Evolutionary conservation across 2,113 vertebrate species (phyloP).

Genomic region (Elephas maximus): DNA sequence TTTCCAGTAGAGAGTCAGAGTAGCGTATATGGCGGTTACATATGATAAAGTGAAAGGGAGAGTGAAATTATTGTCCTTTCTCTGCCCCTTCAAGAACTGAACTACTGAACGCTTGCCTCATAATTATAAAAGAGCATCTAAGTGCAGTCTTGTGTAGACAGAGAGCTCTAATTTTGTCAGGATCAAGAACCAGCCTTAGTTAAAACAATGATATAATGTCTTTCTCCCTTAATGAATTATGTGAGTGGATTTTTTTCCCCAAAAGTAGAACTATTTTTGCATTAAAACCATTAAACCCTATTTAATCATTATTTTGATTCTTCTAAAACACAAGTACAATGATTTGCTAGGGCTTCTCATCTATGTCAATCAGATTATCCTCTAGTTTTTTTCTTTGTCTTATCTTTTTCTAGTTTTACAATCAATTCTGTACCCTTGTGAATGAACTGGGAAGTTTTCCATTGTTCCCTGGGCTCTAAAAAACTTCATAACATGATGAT

Average conservation of each 20-base stretch:
- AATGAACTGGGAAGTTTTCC: background rate
- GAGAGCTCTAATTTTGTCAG: constrained; percentile 2
- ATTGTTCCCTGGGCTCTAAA: background rate
- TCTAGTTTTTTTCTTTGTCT: background rate
- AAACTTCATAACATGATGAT: background rate
- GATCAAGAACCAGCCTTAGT: background rate
- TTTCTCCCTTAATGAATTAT: background rate
- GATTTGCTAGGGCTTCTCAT: background rate
- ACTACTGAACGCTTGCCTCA: background rate
- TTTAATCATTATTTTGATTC: background rate
- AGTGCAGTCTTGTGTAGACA: background rate
- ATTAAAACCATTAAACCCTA: background rate
- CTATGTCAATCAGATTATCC: background rate
- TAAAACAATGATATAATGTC: background rate
- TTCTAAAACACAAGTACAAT: background rate
- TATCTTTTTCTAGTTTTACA: background rate
- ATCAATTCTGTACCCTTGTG: background rate
- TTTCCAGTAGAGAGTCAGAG: background rate
- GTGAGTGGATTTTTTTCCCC: background rate
- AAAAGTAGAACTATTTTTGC: background rate
- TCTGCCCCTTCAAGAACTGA: background rate
- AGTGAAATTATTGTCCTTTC: background rate
- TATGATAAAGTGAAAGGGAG: background rate
- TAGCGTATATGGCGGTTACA: fast-evolving
- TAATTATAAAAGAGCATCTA: background rate